These are phyloP conservation scores for Campylomormyrus tamandua DNA, from an alignment of 2,113 vertebrate genomes.

Conservation along the genomic window DNA sequence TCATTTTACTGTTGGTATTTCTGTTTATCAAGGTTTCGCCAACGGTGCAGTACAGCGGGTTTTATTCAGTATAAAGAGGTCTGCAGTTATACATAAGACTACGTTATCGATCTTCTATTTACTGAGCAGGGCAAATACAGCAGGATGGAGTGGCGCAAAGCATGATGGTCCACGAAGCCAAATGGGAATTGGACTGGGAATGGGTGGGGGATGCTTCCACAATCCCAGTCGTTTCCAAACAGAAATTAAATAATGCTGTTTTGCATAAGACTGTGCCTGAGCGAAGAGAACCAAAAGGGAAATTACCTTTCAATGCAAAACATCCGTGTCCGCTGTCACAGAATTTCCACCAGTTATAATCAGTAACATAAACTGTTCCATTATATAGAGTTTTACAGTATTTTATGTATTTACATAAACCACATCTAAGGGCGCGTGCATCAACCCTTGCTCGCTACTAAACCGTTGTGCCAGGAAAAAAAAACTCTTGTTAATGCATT, in stretches of 20 bases:
- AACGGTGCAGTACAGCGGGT: background rate
- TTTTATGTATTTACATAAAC: background rate
- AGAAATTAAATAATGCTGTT: background rate
- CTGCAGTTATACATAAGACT: slow-evolving; percentile 22
- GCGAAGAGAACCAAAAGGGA: background rate
- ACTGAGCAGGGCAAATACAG: slow-evolving; percentile 29
- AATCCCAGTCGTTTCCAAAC: background rate
- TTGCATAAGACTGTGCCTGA: background rate
- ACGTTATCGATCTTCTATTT: slow-evolving; percentile 44
- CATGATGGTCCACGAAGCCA: slow-evolving; percentile 22
- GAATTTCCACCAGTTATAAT: background rate
- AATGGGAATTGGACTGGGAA: background rate
- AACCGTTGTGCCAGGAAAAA: background rate
- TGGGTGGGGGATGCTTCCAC: slow-evolving; percentile 3
- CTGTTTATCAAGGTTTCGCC: background rate
- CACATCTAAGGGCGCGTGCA: background rate
- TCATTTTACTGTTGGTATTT: background rate
- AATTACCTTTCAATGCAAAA: background rate
- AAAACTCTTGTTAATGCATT: background rate
- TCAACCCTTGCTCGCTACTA: background rate
- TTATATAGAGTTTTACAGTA: background rate
- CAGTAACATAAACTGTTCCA: background rate
- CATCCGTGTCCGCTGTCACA: background rate
- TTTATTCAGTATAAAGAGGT: slow-evolving; percentile 18
- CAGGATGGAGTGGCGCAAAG: slow-evolving; percentile 25